Base-by-base conservation (phyloP, 2,888 invertebrate genomes). In the Amorpha juglandis region DNA sequence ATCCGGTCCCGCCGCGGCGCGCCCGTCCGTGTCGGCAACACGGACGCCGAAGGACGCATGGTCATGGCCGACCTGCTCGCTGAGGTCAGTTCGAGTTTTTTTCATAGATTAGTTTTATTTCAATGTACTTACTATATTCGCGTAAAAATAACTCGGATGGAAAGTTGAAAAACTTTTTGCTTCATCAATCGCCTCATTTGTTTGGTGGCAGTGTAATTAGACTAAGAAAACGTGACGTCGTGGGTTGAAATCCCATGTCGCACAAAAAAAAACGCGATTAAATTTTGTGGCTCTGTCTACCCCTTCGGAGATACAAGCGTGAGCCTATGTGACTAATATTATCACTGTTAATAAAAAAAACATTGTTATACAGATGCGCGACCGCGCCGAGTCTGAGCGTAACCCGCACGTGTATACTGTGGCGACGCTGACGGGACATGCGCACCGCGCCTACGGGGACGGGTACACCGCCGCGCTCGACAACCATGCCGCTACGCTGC, bases 21-120 rank as follows among this genome's bases (percentile, higher is more conserved):
- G n/a, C 94, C 97, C 68, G 95, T 98, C 64, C 95, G 98, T 67
- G 95, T 99, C 62, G 97, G 97, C 66, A 99, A 99, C 90, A 99
- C 99, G 4, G 99, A 99, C 92, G 98, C 98, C 63, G 99, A 99
- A 91, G 99, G 99, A 1, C 94, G 98, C 67, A 96, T 98, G 96
- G 96, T 97, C 55, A 98, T 98, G 98, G 96, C 96, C 50, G 98
- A 98, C 93, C 95, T 97, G 35, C 94, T 98, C 42, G 97, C 96
- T 80, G 95, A 95, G 88, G 70, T 77, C 9, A 50, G 0, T 11
- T n/a, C n/a, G n/a, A n/a, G n/a, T n/a, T n/a, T n/a, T n/a, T n/a
- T n/a, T n/a, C n/a, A n/a, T n/a, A n/a, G n/a, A n/a, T n/a, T n/a
- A n/a, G n/a, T n/a, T n/a, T n/a, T n/a, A n/a, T n/a, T n/a, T n/a